Conservation (phyloP, 1,140 invertebrate species). For the Sarcophaga bullata region DNA sequence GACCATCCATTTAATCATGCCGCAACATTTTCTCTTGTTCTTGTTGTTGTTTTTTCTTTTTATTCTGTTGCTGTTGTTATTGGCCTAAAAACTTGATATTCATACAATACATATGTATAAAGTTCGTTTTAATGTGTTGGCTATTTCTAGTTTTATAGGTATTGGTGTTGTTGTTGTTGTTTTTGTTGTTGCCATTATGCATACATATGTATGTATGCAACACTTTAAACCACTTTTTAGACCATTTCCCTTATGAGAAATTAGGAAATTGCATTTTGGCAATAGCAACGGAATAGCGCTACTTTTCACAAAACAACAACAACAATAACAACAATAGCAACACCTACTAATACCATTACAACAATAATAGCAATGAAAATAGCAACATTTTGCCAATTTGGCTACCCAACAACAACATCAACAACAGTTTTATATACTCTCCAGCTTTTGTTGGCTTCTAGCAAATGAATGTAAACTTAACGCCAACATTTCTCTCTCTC, state of each 20-base stretch:
- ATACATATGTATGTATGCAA: constrained; percentile 25
- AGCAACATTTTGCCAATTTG: background rate
- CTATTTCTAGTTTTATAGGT: background rate
- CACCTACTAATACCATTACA: background rate
- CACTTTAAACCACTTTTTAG: constrained; percentile 43
- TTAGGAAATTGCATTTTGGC: constrained; percentile 64
- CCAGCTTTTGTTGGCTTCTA: too few species aligned
- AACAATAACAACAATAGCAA: background rate
- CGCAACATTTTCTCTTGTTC: background rate
- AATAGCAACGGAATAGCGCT: constrained; percentile 24
- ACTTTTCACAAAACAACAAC: constrained; percentile 1
- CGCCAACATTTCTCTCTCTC: background rate
- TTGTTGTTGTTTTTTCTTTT: background rate
- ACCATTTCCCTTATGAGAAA: constrained; percentile 61
- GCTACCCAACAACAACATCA: background rate
- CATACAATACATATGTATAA: background rate
- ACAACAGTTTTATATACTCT: background rate
- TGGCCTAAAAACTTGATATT: too few species aligned
- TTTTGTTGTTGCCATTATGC: background rate
- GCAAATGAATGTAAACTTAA: background rate
- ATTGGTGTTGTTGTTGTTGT: background rate
- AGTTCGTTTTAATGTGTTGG: background rate
- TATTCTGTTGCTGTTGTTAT: background rate
- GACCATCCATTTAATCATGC: background rate
- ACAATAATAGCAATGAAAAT: background rate